Evolutionary conservation across 2,888 invertebrate species (phyloP).

Genomic region (Phytoseiulus persimilis): DNA sequence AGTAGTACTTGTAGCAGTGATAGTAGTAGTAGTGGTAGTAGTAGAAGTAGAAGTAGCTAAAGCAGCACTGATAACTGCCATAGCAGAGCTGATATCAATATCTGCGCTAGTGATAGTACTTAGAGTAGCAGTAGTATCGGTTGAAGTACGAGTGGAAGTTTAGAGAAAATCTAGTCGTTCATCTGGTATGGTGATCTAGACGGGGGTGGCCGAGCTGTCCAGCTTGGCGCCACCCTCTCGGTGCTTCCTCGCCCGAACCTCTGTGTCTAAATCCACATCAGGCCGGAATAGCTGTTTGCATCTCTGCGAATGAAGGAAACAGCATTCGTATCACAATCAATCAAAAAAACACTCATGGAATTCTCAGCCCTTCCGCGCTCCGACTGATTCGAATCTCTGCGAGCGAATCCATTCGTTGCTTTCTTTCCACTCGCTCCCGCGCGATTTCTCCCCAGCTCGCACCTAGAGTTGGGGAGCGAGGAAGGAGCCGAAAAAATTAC

Average conservation of each 20-base stretch:
- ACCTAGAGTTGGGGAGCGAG: not conserved
- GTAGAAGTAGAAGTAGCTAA: not conserved
- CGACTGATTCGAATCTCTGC: not conserved
- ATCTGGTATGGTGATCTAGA: conserved; percentile 21
- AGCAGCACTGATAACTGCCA: not conserved
- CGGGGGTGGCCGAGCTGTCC: conserved; percentile 38
- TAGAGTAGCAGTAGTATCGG: conserved; percentile 10
- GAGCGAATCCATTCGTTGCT: not conserved
- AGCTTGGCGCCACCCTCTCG: conserved; percentile 43
- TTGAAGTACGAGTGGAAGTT: not conserved
- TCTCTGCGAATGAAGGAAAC: conserved; percentile 60
- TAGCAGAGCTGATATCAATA: not conserved
- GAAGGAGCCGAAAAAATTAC: conserved; percentile 44
- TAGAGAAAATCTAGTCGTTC: conserved; percentile 12
- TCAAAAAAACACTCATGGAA: not conserved
- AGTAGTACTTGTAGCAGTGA: not conserved
- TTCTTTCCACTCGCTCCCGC: not conserved
- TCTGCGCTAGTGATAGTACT: not conserved
- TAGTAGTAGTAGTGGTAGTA: not conserved
- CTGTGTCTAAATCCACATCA: conserved; percentile 67
- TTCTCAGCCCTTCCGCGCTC: not conserved
- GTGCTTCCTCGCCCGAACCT: conserved; percentile 44
- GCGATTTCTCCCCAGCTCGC: not conserved
- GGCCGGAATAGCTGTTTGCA: conserved; percentile 72
- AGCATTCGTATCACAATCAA: conserved; percentile 17